Evolutionary conservation across 2,888 invertebrate genomes (phyloP), one percentile per base, ranked within the genome.

Genomic region (Eurytoma adleriae): DNA sequence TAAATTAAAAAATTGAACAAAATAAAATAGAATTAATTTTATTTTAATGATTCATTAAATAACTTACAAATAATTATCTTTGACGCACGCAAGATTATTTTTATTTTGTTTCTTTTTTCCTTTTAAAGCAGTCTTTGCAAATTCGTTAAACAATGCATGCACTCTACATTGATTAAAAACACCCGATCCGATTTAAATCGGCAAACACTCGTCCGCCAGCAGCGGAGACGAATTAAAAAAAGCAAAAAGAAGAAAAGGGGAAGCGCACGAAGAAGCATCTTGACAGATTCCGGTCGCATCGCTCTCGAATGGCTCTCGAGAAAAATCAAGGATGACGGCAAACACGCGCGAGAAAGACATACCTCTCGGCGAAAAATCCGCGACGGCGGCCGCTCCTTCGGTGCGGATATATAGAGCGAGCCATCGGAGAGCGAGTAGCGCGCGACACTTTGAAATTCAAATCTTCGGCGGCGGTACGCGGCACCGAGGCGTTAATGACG

Each of bases 271-370:
- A 59, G 14, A 62, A 62, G 12, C 24, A 7, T 40, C 40, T 40
- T 40, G 40, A 40, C 40, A 40, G 40, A 40, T 40, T 16, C 50
- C 54, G 30, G 61, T 52, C 27, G 30, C 54, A 12, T 18, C 48
- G 40, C n/a, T 54, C 5, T 67, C 61, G 67, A 59, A 67, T 69
- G 61, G 52, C 74, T 67, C 81, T 78, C 75, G 56, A 73, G 72
- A 72, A 78, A 79, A 81, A 81, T 81, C 75, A 81, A 81, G 73
- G 54, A 64, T 56, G 76, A 73, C 40, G 54, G 70, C 62, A 75
- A 81, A 81, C 75, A 75, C 74, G 48, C 52, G 75, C 57, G 62
- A 40, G 16, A 20, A 27, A 30, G 2, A 24, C 12, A 64, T 30
- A 64, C n/a, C 40, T 4, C 3, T 30, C 27, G 12, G n/a, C 18